Evolutionary conservation across 2,113 vertebrate genomes (phyloP), one percentile per base, ranked within the genome.

Genomic region (Sebastes schlegelii): DNA sequence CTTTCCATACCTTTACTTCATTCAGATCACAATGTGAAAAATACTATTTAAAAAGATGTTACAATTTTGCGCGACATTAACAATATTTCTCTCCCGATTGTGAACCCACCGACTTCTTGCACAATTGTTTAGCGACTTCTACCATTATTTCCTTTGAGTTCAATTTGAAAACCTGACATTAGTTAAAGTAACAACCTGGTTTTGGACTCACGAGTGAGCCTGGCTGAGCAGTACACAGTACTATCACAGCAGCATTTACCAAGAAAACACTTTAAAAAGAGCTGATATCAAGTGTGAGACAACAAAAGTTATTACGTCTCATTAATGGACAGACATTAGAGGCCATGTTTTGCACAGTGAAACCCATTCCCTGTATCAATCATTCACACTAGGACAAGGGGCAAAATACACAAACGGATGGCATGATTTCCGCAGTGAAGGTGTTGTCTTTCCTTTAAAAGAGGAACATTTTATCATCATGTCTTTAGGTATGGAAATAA

Each of bases 191-290:
- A 40, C 26, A 66, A 72, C 55, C 13, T 79, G 62, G 74, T 78
- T 34, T 78, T 13, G 49, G 82, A 79, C 60, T 73, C 62, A 49
- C 65, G 2, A 34, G 58, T 45, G 68, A 82, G 72, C 52, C 64
- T 62, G 68, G 73, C 91, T 86, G 89, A 80, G 87, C 91, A 88
- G 91, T 94, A 94, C 93, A 93, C 92, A 68, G 93, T 94, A 94
- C 93, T 83, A 82, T 91, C 89, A 88, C 93, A 92, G 89, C 85
- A 70, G 79, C 57, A 75, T 74, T 68, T 34, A 79, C 62, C 80
- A 73, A 60, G 76, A 82, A 34, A 72, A 71, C 43, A n/a, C 78
- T 62, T 85, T 52, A 67, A 82, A 89, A 86, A 86, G 68, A 70
- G 66, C 63, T 71, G 72, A 66, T 58, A 57, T 73, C 43, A 74